These are phyloP conservation scores for Sipha maydis DNA, from an alignment of 2,888 invertebrate genomes.

Conservation along the genomic window DNA sequence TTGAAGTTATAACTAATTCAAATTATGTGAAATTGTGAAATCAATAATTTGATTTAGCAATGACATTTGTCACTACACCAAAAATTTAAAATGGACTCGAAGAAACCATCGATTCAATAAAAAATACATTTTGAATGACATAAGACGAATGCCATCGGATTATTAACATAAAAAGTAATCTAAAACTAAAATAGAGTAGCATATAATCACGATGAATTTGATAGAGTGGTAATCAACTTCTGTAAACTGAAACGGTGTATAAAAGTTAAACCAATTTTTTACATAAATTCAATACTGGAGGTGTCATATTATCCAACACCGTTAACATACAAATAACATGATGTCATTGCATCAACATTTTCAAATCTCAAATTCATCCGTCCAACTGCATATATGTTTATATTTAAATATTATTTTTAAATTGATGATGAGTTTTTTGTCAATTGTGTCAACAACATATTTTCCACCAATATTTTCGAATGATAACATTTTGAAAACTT, in stretches of 20 bases:
- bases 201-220: not conserved
- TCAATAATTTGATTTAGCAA: not conserved
- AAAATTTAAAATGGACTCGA: not conserved
- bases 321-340: slow-evolving; percentile 38
- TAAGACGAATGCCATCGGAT: not conserved
- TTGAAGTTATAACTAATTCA: not conserved
- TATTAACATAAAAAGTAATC: not conserved
- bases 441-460: not conserved
- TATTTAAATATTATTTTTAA: slow-evolving; percentile 29
- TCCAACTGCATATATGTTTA: not conserved
- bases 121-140: not conserved
- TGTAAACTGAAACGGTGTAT: not conserved
- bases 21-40: not conserved
- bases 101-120: not conserved
- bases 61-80: not conserved
- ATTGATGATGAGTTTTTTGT: slow-evolving; percentile 8
- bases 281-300: slow-evolving; percentile 15
- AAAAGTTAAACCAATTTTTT: not conserved
- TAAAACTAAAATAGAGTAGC: not conserved
- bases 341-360: slow-evolving; percentile 24
- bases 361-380: slow-evolving; percentile 11
- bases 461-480: not conserved
- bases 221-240: slow-evolving; percentile 1
- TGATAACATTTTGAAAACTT: not conserved
- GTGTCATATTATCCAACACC: not conserved